Base-by-base conservation (phyloP, 2,888 invertebrate genomes). In the Tethea ocularis region DNA sequence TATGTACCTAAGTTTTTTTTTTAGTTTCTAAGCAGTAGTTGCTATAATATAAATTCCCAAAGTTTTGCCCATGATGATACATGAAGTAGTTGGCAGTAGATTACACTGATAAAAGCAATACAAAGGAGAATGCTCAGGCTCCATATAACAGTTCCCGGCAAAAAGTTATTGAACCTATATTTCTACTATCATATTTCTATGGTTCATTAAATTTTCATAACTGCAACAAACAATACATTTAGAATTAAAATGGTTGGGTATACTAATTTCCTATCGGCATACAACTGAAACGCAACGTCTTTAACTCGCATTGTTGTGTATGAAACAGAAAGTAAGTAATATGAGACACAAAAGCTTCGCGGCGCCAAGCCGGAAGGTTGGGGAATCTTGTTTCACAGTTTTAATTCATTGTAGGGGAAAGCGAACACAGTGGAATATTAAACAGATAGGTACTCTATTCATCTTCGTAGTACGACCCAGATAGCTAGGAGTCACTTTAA, bases 361-460 rank as follows among this genome's bases (percentile, higher is more conserved):
- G 53, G 54, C 60, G 54, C 62, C 62, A 53, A 36, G 61, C 62
- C 67, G 68, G 67, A 72, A 69, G 63, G 64, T 63, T 67, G 72
- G 52, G 64, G 62, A 66, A 66, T 78, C 78, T 79, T 76, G 73
- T 75, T 72, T 69, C 72, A 61, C 61, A 66, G 74, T 75, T 83
- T 83, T 83, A 85, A 84, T 86, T 83, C 80, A 82, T 78, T 74
- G 75, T 68, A 33, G 57, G 63, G 66, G 61, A 69, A 67, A 69
- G 69, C 66, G 72, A 76, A 78, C 75, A 73, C 73, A 33, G 54
- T 77, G 73, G 78, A 82, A 83, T 84, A 84, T 79, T 83, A 82
- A 84, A 78, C 73, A 73, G 78, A 71, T 68, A 73, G 78, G 70
- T 68, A 71, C 64, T 74, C 75, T 73, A 82, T 83, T 80, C 81